Evolutionary conservation across 1,140 invertebrate species (phyloP).

Genomic region (Thaumetopoea pityocampa): DNA sequence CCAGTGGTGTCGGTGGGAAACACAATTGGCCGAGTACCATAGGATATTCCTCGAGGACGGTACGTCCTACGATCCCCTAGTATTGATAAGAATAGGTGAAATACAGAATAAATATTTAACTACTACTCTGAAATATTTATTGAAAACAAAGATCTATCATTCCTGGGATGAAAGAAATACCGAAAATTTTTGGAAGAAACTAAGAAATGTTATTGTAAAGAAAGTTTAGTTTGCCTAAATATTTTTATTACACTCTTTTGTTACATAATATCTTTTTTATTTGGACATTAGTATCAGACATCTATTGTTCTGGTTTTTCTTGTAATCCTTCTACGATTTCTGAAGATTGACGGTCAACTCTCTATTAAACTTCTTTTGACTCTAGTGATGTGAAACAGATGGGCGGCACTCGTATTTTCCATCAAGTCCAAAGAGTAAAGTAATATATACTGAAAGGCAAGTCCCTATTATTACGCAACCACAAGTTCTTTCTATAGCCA

Average conservation of each 20-base stretch:
- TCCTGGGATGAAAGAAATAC: slow-evolving; percentile 74
- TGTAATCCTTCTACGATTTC: no score
- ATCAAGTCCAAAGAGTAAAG: no score
- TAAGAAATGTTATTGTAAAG: slow-evolving; percentile 46
- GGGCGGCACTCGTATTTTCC: no score
- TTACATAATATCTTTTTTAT: no score
- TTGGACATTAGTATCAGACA: no score
- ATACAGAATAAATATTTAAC: slow-evolving; percentile 73
- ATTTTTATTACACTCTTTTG: neutral
- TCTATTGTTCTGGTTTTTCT: no score
- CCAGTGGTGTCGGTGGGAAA: slow-evolving; percentile 82
- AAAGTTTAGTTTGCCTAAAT: slow-evolving; percentile 20
- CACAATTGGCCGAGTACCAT: slow-evolving; percentile 78
- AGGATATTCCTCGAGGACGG: slow-evolving; percentile 72
- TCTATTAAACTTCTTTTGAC: no score
- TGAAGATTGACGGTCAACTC: no score
- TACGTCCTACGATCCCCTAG: slow-evolving; percentile 70
- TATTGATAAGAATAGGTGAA: slow-evolving; percentile 78
- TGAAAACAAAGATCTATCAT: slow-evolving; percentile 80
- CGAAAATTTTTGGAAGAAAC: slow-evolving; percentile 74
- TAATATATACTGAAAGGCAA: no score
- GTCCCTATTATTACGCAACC: no score
- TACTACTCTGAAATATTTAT: slow-evolving; percentile 76
- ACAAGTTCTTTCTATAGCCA: no score
- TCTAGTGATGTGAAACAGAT: no score